Evolutionary conservation across 1,140 invertebrate genomes (phyloP).

Genomic region (Plectus sambesii): DNA sequence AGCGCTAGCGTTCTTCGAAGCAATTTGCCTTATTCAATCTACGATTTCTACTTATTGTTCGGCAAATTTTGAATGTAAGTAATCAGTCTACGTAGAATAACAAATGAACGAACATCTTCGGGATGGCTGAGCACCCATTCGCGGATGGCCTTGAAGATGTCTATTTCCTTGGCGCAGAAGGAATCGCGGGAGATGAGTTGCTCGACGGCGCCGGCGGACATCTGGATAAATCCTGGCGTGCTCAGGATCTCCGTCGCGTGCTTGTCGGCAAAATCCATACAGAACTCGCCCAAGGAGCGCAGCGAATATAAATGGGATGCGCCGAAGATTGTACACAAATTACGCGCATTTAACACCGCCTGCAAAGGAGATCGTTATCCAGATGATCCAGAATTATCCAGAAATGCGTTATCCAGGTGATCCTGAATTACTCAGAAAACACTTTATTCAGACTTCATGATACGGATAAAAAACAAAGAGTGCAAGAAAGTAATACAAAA

Average conservation of each 20-base stretch:
- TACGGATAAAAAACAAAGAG: too few relatives aligned
- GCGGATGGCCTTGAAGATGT: slow-evolving; percentile 77
- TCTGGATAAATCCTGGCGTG: slow-evolving; percentile 67
- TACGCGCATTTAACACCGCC: slow-evolving; percentile 8
- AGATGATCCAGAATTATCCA: too few relatives aligned
- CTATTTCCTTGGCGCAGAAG: slow-evolving; percentile 84
- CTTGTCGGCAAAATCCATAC: slow-evolving; percentile 66
- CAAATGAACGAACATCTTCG: slow-evolving; percentile 9
- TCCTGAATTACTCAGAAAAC: too few relatives aligned
- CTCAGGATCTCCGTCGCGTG: slow-evolving; percentile 70
- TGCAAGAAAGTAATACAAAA: too few relatives aligned
- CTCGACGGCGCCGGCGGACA: slow-evolving; percentile 58
- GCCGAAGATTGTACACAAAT: slow-evolving; percentile 62
- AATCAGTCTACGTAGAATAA: slow-evolving; percentile 1
- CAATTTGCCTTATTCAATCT: too few relatives aligned
- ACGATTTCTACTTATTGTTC: too few relatives aligned
- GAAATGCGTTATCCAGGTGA: too few relatives aligned
- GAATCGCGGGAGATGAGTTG: slow-evolving; percentile 77
- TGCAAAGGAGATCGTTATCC: slow-evolving; percentile 9
- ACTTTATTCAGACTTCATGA: too few relatives aligned
- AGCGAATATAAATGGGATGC: slow-evolving; percentile 65
- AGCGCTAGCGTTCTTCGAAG: too few relatives aligned
- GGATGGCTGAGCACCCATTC: slow-evolving; percentile 55
- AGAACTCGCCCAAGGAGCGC: slow-evolving; percentile 55
- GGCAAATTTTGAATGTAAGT: slow-evolving; percentile 14